Conservation (phyloP, 2,113 vertebrate species). For the Crocuta crocuta region DNA sequence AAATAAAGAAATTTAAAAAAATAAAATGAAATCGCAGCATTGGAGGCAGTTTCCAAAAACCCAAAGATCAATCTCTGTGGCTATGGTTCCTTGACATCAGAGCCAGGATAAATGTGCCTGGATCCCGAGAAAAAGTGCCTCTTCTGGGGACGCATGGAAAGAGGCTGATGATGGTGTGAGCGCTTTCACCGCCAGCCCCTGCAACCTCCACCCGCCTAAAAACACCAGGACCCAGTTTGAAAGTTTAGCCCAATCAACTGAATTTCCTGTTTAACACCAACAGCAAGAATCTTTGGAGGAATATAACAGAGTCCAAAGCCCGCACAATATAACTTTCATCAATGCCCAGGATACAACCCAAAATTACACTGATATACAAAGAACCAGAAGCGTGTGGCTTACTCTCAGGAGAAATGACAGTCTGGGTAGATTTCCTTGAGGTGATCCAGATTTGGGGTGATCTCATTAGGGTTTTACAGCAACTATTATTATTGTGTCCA, state of each 20-base stretch:
- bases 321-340: no score
- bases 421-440: not conserved
- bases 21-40: no score
- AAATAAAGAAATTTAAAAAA: no score
- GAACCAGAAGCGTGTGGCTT: no score
- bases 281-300: not conserved
- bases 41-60: not conserved
- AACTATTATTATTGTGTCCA: no score
- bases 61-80: not conserved
- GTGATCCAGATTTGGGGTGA: not conserved
- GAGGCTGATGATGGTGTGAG: rapidly evolving
- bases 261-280: not conserved
- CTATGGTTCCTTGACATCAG: not conserved
- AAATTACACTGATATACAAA: not conserved
- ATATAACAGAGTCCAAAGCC: not conserved
- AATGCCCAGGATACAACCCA: not conserved
- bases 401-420: not conserved
- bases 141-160: not conserved
- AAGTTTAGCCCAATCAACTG: not conserved
- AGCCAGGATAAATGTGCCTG: not conserved
- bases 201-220: not conserved
- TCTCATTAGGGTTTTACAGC: not conserved
- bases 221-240: not conserved
- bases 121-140: not conserved
- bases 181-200: not conserved